Evolutionary conservation across 2,113 vertebrate genomes (phyloP).

Genomic region (Amphilophus citrinellus): DNA sequence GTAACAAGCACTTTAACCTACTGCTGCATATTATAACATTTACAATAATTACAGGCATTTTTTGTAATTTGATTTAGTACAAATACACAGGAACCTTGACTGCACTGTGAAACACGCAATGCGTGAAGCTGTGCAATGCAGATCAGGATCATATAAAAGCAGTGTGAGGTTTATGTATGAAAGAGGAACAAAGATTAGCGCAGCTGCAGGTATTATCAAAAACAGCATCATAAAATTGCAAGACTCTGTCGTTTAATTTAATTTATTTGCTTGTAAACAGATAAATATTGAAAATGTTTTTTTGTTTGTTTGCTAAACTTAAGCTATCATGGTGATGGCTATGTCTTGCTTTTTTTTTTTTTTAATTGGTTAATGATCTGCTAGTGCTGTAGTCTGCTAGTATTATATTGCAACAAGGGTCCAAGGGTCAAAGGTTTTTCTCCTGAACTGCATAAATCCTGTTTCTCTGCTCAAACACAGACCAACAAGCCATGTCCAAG

Average conservation of each 20-base stretch:
- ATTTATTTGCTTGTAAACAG: background rate
- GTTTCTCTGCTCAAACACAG: constrained; percentile 10
- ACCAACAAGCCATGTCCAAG: constrained; percentile 53
- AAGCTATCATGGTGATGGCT: background rate
- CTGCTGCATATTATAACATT: background rate
- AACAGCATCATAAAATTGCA: background rate
- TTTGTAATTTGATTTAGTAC: background rate
- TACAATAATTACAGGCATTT: background rate
- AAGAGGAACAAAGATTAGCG: no score
- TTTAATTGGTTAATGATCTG: background rate
- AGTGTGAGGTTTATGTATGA: no score
- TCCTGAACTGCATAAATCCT: constrained; percentile 26
- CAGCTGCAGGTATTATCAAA: background rate
- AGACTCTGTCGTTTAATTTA: background rate
- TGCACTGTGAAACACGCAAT: background rate
- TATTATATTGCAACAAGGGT: background rate
- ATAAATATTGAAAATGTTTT: background rate
- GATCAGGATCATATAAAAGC: constrained; percentile 32
- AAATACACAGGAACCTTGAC: background rate
- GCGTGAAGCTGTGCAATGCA: background rate
- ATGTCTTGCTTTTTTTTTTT: background rate
- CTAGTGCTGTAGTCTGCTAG: background rate
- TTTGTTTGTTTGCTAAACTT: background rate
- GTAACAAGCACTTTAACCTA: background rate
- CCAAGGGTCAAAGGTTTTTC: constrained; percentile 57